These are phyloP conservation scores for Serilophus lunatus DNA, from an alignment of 2,113 vertebrate genomes.

Conservation along the genomic window DNA sequence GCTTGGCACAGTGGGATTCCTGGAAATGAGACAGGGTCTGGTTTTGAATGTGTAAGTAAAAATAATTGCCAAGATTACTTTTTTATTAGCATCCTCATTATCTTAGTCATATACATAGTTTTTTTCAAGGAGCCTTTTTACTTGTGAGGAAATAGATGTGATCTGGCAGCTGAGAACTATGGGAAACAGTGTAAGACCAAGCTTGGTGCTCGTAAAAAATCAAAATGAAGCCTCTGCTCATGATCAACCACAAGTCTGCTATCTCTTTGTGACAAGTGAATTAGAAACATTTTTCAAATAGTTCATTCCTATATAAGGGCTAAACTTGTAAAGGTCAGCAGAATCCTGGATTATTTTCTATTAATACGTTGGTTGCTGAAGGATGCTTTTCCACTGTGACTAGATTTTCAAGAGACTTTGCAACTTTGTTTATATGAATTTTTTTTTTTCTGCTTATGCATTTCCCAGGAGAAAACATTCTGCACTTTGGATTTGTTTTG, in stretches of 20 bases:
- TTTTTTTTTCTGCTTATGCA: neutral
- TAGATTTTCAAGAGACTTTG: neutral
- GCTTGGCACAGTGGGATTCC: neutral
- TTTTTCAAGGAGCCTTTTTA: neutral
- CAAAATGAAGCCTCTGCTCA: neutral
- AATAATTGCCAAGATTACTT: neutral
- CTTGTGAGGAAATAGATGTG: neutral
- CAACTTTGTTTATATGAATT: neutral
- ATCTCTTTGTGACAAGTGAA: neutral
- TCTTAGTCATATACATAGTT: neutral
- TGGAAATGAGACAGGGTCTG: neutral
- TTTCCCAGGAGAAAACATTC: neutral
- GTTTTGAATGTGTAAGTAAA: neutral
- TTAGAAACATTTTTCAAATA: slow-evolving; percentile 24
- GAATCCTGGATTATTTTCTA: slow-evolving; percentile 2
- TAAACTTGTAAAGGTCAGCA: slow-evolving; percentile 15
- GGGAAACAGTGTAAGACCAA: neutral
- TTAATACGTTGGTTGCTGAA: neutral
- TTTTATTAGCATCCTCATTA: neutral
- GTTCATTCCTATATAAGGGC: neutral
- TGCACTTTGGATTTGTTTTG: neutral
- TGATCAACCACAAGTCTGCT: neutral
- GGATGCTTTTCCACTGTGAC: neutral
- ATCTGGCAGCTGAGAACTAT: neutral
- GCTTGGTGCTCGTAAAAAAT: neutral